Evolutionary conservation across 2,113 vertebrate genomes (phyloP), one percentile per base, ranked within the genome.

Genomic region (Pandion haliaetus): DNA sequence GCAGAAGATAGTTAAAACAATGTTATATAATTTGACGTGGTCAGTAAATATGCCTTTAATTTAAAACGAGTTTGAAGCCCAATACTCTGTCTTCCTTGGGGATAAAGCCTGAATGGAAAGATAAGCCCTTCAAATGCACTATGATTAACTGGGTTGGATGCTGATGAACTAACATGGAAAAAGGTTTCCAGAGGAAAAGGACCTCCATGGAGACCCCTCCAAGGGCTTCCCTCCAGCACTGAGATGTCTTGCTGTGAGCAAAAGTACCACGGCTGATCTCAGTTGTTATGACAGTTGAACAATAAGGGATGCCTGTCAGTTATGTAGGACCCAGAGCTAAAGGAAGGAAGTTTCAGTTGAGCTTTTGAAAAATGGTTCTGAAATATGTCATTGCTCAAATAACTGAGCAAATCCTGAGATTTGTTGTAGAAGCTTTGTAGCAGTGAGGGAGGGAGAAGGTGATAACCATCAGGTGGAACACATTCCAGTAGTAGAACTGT

Each of bases 11-110:
- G 28, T 94, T 82, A 36, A 85, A 85, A 54, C 28, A 79, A 19
- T 45, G 23, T 95, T 95, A 92, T 40, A 34, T 93, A 96, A 91
- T 95, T 95, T 93, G 70, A 87, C 81, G 80, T 77, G 83, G 81
- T 70, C 77, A 82, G 81, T 93, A 96, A 94, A 80, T 62, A 86
- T 31, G 70, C 69, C 54, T 88, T 91, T 93, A 79, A 72, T 95
- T 73, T 92, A 72, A 89, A 96, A 42, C 2, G 2, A 93, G 44
- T 49, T 81, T 61, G n/a, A 88, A 94, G 65, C 72, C 67, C 86
- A 73, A 4, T 83, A 45, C 25, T 78, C 38, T 93, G 4, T 71
- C 65, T 88, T 92, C 83, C 97, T 78, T 76, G 80, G 6, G 86
- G 86, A 54, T 59, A 91, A 69, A 93, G 62, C 54, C 62, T 77